phyloP scores from a whole-genome alignment of 2,888 invertebrate genomes.

The Megamerina dolium region DNA sequence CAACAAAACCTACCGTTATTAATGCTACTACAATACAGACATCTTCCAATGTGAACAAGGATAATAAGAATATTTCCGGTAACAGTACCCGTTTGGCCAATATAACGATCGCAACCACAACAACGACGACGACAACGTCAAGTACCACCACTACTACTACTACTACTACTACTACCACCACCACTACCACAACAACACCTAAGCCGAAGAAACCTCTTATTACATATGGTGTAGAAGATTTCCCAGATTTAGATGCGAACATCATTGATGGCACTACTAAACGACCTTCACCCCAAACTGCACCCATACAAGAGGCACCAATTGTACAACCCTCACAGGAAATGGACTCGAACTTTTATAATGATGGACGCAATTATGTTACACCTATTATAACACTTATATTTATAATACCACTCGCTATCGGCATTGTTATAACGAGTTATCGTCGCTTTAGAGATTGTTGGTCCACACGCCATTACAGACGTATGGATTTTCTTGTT shows the following conservation, averaged over 20 bases:
- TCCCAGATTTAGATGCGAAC: slow-evolving; percentile 30
- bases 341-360: slow-evolving; percentile 22
- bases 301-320: slow-evolving; percentile 26
- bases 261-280: slow-evolving; percentile 1
- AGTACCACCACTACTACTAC: slow-evolving; percentile 28
- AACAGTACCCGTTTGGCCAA: slow-evolving; percentile 1
- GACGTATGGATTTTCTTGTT: slow-evolving; percentile 80
- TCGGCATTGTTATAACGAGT: slow-evolving; percentile 63
- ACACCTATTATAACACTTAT: slow-evolving; percentile 70
- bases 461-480: slow-evolving; percentile 80
- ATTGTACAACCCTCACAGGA: slow-evolving; percentile 38
- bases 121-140: slow-evolving; percentile 18
- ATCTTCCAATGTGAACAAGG: not conserved
- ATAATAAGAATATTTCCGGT: not conserved
- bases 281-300: slow-evolving; percentile 16
- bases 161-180: slow-evolving; percentile 33
- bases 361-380: slow-evolving; percentile 58
- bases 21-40: not conserved
- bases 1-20: not conserved
- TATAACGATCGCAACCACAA: slow-evolving; percentile 9
- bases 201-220: slow-evolving; percentile 53
- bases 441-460: slow-evolving; percentile 71
- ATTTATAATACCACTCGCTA: slow-evolving; percentile 60
- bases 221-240: slow-evolving; percentile 50
- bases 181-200: slow-evolving; percentile 38